A percentile compares a stretch with the other conserved stretches of the same genome.
phyloP scores from a whole-genome alignment of 2,113 vertebrate species.

The Syngnathus typhle region DNA sequence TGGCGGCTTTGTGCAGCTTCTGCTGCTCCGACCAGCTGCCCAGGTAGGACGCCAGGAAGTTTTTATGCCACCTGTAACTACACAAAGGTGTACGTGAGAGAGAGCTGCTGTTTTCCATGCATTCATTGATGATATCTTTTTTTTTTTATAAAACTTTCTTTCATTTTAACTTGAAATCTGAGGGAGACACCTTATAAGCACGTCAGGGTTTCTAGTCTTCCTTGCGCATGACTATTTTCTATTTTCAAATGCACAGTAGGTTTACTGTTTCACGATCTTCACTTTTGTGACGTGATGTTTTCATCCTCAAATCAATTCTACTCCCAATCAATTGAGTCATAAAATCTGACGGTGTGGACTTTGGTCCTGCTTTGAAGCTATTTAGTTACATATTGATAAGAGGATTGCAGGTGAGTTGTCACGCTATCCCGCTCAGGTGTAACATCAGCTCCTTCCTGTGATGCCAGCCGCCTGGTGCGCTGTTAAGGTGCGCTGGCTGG shows the following conservation, averaged over 20 bases:
- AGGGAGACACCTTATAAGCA: too few relatives aligned
- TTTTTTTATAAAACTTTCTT: too few relatives aligned
- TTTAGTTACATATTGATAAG: constrained; percentile 35
- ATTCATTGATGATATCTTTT: too few relatives aligned
- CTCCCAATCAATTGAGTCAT: constrained; percentile 10
- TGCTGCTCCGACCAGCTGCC: constrained; percentile 60
- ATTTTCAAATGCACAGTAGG: background rate
- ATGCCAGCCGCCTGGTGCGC: too few relatives aligned
- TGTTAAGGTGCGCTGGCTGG: too few relatives aligned
- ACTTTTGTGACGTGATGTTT: background rate
- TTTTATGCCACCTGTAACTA: constrained; percentile 70
- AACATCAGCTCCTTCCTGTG: background rate
- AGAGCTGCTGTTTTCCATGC: background rate
- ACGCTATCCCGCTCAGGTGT: background rate
- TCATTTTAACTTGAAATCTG: too few relatives aligned
- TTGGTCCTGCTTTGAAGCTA: constrained; percentile 28
- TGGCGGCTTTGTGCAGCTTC: constrained; percentile 56
- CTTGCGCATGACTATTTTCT: too few relatives aligned
- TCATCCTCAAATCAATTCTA: background rate
- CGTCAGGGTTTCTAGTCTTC: too few relatives aligned
- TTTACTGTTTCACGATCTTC: background rate
- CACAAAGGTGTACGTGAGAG: background rate
- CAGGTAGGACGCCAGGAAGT: constrained; percentile 65
- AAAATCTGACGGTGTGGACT: constrained; percentile 20
- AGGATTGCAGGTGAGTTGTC: background rate